phyloP scores from a whole-genome alignment of 2,113 vertebrate species.

The Lagopus leucura region DNA sequence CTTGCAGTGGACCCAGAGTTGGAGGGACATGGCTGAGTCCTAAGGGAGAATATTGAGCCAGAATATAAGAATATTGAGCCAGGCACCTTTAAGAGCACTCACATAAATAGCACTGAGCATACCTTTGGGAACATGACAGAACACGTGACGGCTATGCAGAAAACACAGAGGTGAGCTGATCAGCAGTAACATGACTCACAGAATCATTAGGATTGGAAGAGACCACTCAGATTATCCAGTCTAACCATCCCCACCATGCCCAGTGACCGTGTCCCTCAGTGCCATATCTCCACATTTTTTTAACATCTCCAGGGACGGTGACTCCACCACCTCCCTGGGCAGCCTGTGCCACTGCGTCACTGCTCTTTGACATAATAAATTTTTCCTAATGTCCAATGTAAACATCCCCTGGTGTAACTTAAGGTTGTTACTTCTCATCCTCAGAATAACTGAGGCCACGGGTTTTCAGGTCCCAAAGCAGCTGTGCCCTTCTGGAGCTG shows the following conservation, averaged over 20 bases:
- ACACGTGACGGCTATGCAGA: background rate
- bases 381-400: too few species aligned
- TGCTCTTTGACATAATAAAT: too few species aligned
- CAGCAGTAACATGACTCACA: slow-evolving; percentile 47
- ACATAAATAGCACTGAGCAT: background rate
- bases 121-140: slow-evolving; percentile 32
- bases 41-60: background rate
- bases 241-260: too few species aligned
- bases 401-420: too few species aligned
- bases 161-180: slow-evolving; percentile 10
- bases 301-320: too few species aligned
- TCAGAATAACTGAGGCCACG: slow-evolving; percentile 17
- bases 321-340: too few species aligned
- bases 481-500: slow-evolving; percentile 60
- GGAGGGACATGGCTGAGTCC: background rate
- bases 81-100: background rate
- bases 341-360: too few species aligned
- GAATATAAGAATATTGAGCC: background rate
- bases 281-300: too few species aligned
- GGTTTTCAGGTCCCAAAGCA: slow-evolving; percentile 59
- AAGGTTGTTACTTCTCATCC: too few species aligned
- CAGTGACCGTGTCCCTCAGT: too few species aligned
- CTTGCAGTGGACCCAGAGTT: background rate
- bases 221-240: too few species aligned
- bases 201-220: too few species aligned